These are phyloP conservation scores for Bufo bufo DNA, from an alignment of 2,113 vertebrate genomes.

Conservation along the genomic window DNA sequence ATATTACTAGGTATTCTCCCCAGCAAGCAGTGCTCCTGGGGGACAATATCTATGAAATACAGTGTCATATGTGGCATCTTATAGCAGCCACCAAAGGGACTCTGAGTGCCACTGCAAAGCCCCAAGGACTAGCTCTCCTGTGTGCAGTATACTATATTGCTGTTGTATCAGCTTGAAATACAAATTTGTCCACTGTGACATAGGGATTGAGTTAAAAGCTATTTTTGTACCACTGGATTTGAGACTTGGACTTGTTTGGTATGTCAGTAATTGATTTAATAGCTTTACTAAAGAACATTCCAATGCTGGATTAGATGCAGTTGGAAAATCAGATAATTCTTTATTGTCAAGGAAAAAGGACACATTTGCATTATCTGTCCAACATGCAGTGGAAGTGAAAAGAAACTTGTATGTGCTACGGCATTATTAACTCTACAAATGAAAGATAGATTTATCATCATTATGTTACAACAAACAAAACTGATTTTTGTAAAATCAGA, in stretches of 20 bases:
- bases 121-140: no score
- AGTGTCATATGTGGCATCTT: no score
- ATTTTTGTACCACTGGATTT: conserved; percentile 45
- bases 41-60: no score
- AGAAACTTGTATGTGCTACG: neutral
- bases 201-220: conserved; percentile 34
- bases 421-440: neutral
- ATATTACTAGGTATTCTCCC: no score
- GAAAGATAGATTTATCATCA: neutral
- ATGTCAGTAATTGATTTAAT: conserved; percentile 48
- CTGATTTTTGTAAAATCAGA: neutral
- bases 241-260: conserved; percentile 27
- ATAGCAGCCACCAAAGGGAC: no score
- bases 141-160: neutral
- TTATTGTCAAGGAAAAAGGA: conserved; percentile 33
- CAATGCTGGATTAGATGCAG: conserved; percentile 36
- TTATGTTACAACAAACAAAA: neutral
- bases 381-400: conserved; percentile 9
- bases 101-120: no score
- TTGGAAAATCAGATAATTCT: conserved; percentile 43
- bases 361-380: conserved; percentile 3
- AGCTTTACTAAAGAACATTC: conserved; percentile 39
- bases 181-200: neutral
- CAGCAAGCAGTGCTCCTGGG: no score
- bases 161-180: neutral